phyloP scores from a whole-genome alignment of 2,888 invertebrate genomes.

The Yponomeuta plumbellus region DNA sequence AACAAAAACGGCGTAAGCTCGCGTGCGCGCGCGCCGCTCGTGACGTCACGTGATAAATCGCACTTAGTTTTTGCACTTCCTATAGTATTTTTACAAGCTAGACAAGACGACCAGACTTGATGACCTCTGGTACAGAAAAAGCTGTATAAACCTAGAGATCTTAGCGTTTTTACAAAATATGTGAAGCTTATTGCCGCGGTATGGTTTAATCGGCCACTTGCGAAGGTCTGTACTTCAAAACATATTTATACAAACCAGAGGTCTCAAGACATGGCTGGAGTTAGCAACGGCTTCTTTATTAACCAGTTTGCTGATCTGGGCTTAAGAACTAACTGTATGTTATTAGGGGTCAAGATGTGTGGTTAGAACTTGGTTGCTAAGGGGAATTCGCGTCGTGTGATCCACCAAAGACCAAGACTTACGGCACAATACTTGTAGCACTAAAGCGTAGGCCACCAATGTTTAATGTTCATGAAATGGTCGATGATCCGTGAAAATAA shows the following conservation, averaged over 20 bases:
- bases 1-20: slow-evolving; percentile 9
- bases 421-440: background rate
- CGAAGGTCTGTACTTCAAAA: too few species aligned
- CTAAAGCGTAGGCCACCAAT: background rate
- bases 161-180: too few species aligned
- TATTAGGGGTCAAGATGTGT: background rate
- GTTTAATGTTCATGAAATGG: background rate
- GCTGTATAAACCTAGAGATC: too few species aligned
- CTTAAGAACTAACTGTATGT: background rate
- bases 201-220: too few species aligned
- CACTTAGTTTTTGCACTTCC: background rate
- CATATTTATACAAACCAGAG: too few species aligned
- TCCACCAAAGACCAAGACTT: background rate
- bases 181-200: too few species aligned
- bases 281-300: background rate
- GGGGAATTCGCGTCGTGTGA: background rate
- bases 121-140: background rate
- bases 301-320: background rate
- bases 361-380: background rate
- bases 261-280: background rate
- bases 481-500: slow-evolving; percentile 1
- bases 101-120: background rate
- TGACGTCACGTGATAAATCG: slow-evolving; percentile 4
- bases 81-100: background rate
- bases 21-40: slow-evolving; percentile 15